phyloP scores from a whole-genome alignment of 2,888 invertebrate species.

The Callyntrura sp. region DNA sequence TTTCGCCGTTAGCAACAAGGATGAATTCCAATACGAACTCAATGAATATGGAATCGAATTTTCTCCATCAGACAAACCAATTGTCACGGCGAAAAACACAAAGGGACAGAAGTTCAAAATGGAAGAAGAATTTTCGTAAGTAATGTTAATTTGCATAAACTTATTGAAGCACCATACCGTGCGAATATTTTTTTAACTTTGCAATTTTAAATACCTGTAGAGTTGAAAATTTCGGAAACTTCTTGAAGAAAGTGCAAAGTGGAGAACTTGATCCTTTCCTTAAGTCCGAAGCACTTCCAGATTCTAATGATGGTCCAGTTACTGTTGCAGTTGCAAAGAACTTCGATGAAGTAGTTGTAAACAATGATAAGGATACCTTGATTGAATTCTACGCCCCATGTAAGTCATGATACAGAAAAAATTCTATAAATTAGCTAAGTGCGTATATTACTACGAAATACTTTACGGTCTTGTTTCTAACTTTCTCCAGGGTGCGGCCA shows the following conservation, averaged over 20 bases:
- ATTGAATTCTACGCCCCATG: slow-evolving; percentile 99
- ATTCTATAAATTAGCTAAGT: background rate
- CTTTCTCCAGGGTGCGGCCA: slow-evolving; percentile 91
- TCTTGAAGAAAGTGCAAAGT: slow-evolving; percentile 93
- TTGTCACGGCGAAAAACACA: slow-evolving; percentile 93
- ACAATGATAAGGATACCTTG: slow-evolving; percentile 96
- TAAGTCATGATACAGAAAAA: slow-evolving; percentile 85
- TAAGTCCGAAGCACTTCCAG: slow-evolving; percentile 98
- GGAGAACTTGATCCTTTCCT: slow-evolving; percentile 95
- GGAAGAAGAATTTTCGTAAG: slow-evolving; percentile 91
- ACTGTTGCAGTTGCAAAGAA: slow-evolving; percentile 98
- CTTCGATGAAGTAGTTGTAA: slow-evolving; percentile 96
- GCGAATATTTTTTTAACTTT: background rate
- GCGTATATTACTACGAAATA: background rate
- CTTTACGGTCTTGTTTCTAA: background rate
- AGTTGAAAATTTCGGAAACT: slow-evolving; percentile 93
- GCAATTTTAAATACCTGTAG: slow-evolving; percentile 86
- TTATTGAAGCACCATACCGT: no score
- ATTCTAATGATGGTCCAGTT: slow-evolving; percentile 92
- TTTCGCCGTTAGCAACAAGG: slow-evolving; percentile 97
- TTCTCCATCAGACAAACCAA: slow-evolving; percentile 94
- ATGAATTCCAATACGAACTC: slow-evolving; percentile 97
- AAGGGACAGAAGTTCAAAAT: slow-evolving; percentile 96
- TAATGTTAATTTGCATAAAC: no score
- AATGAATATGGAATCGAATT: slow-evolving; percentile 97